Evolutionary conservation across 2,888 invertebrate species (phyloP).

Genomic region (Cantharis nigra): DNA sequence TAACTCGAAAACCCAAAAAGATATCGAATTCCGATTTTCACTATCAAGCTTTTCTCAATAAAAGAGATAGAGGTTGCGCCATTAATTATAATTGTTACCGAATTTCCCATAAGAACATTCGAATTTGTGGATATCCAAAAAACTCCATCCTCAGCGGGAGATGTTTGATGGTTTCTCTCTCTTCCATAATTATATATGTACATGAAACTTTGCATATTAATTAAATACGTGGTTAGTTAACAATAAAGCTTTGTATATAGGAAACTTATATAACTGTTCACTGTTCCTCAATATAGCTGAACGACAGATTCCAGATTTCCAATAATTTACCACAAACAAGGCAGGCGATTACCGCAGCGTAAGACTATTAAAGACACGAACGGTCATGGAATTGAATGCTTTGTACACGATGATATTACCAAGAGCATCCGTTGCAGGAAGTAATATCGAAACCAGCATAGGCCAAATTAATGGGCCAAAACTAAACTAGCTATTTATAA

Average conservation of each 20-base stretch:
- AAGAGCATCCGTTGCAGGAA: constrained; percentile 40
- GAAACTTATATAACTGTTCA: not conserved
- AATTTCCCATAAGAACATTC: no score
- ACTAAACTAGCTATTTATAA: constrained; percentile 40
- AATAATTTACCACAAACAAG: constrained; percentile 51
- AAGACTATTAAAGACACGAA: constrained; percentile 50
- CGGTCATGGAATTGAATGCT: constrained; percentile 51
- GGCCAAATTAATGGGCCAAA: constrained; percentile 39
- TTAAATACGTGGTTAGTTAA: not conserved
- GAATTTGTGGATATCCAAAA: no score
- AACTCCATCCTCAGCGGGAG: no score
- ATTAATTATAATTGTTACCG: no score
- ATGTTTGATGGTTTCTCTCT: no score
- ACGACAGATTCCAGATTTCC: constrained; percentile 24
- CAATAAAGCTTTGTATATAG: not conserved
- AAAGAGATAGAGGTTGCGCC: no score
- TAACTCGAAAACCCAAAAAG: no score
- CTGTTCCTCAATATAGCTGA: not conserved
- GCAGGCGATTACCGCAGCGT: constrained; percentile 46
- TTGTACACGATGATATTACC: constrained; percentile 44
- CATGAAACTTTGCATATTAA: constrained; percentile 25
- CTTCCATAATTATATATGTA: no score
- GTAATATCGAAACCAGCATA: constrained; percentile 28
- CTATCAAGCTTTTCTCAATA: no score
- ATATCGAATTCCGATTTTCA: no score